A percentile compares a stretch with the other conserved stretches of the same genome.
phyloP scores from a whole-genome alignment of 2,888 invertebrate genomes.

The Enchytraeus crypticus region DNA sequence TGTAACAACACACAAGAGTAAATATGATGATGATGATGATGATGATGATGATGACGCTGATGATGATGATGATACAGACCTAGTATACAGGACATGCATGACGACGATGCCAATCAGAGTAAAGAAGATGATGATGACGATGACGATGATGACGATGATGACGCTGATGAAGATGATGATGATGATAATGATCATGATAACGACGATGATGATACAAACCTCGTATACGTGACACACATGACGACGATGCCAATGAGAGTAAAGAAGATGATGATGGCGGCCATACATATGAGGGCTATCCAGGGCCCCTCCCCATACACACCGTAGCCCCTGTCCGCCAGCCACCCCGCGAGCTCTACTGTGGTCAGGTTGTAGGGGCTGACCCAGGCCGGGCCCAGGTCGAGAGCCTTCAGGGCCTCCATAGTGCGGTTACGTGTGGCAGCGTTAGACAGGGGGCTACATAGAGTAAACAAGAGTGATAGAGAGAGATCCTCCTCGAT shows the following conservation, averaged over 20 bases:
- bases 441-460: too few species aligned
- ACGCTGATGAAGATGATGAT: not conserved
- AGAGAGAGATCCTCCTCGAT: too few species aligned
- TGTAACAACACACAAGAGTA: too few species aligned
- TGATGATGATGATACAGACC: too few species aligned
- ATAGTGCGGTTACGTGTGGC: too few species aligned
- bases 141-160: not conserved
- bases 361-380: not conserved
- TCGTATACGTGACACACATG: constrained; percentile 86
- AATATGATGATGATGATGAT: too few species aligned
- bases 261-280: constrained; percentile 76
- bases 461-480: too few species aligned
- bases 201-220: constrained; percentile 54
- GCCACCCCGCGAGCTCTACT: not conserved
- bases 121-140: not conserved
- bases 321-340: not conserved
- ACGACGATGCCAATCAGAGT: not conserved
- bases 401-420: too few species aligned
- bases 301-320: constrained; percentile 58
- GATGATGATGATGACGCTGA: too few species aligned
- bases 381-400: not conserved
- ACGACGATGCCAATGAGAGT: constrained; percentile 82
- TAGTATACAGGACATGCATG: not conserved
- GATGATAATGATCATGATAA: not conserved
- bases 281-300: constrained; percentile 77